phyloP scores from a whole-genome alignment of 2,888 invertebrate genomes.

The Drosophila sordidapex region DNA sequence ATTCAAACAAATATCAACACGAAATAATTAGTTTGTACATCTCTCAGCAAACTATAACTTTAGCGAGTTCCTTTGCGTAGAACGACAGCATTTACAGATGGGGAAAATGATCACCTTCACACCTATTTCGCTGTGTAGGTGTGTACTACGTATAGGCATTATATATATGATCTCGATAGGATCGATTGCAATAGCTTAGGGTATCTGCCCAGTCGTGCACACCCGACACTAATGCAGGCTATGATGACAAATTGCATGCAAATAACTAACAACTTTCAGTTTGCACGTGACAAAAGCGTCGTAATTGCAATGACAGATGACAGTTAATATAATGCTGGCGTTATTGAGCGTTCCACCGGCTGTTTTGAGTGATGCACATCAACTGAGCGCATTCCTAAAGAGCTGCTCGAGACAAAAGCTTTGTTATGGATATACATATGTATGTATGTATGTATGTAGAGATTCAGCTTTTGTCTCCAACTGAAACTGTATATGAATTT shows the following conservation, averaged over 20 bases:
- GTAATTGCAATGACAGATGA: neutral
- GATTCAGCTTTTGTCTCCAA: neutral
- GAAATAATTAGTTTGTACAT: too few species aligned
- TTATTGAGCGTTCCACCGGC: neutral
- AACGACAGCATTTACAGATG: too few species aligned
- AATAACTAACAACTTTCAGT: neutral
- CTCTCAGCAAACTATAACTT: too few species aligned
- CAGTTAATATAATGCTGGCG: neutral
- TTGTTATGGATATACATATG: neutral
- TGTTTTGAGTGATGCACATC: neutral
- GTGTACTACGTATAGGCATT: neutral
- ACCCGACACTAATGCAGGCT: neutral
- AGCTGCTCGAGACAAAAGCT: neutral
- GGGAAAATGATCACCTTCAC: too few species aligned
- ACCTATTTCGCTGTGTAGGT: neutral
- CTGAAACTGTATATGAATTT: conserved; percentile 31
- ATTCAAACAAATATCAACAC: too few species aligned
- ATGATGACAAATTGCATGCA: neutral
- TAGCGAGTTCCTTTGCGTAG: too few species aligned
- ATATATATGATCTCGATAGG: neutral
- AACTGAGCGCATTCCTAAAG: neutral
- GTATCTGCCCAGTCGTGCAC: neutral
- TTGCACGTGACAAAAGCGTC: neutral
- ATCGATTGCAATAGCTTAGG: neutral
- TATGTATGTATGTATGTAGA: neutral